These are phyloP conservation scores for Cassiopea xamachana DNA, from an alignment of 30 jellyfish, hydroid and myxozoan species.

Conservation along the genomic window DNA sequence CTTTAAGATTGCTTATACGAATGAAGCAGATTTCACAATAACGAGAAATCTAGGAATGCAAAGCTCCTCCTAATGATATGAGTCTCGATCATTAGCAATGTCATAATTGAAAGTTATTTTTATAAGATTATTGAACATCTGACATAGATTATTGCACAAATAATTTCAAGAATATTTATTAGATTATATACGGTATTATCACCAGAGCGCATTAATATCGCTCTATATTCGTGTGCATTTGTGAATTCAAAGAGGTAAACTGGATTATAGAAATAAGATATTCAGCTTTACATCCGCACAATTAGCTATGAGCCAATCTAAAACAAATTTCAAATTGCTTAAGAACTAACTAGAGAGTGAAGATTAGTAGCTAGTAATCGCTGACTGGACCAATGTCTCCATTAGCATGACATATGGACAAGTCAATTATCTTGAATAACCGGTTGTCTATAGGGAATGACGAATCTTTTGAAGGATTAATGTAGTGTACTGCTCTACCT, in stretches of 20 bases:
- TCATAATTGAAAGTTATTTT: background rate
- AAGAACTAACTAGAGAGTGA: no score
- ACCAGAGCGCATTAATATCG: background rate
- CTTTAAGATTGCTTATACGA: background rate
- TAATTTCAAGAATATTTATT: no score
- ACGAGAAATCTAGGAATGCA: background rate
- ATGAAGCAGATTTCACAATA: background rate
- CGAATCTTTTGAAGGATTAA: no score
- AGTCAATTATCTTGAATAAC: background rate
- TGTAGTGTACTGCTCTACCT: no score
- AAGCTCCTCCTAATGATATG: background rate
- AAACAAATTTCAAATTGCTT: background rate
- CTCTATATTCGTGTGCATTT: background rate
- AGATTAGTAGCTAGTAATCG: background rate
- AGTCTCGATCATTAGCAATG: background rate
- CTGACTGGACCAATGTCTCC: background rate
- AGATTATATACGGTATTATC: background rate
- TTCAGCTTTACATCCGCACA: background rate
- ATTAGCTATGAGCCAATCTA: background rate
- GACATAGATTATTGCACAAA: background rate
- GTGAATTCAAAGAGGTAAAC: background rate
- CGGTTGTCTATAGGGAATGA: background rate
- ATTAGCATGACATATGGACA: background rate
- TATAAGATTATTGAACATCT: background rate
- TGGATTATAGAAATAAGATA: background rate